Evolutionary conservation across 92 coral and sea anemone species (phyloP).

Genomic region (Umimayanthus kanabou): DNA sequence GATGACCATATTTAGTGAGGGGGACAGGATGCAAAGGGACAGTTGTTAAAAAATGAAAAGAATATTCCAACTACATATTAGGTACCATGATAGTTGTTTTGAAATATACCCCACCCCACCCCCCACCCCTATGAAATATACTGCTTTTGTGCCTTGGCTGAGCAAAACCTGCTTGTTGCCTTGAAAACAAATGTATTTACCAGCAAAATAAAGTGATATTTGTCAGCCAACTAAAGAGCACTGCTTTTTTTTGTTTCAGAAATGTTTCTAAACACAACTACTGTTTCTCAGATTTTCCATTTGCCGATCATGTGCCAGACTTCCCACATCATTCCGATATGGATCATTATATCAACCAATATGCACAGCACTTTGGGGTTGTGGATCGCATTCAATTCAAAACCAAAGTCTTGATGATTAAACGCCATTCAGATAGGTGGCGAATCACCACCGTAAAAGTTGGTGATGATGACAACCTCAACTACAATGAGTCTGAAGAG

Average conservation of each 20-base stretch:
- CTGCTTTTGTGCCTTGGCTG: no score
- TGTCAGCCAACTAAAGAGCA: neutral
- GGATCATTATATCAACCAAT: slow-evolving; percentile 63
- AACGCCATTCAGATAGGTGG: slow-evolving; percentile 54
- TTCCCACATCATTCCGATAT: slow-evolving; percentile 76
- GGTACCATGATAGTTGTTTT: no score
- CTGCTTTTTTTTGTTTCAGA: slow-evolving; percentile 43
- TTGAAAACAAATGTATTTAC: neutral
- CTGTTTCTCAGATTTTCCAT: slow-evolving; percentile 83
- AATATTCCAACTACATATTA: no score
- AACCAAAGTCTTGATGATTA: slow-evolving; percentile 59
- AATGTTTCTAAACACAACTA: slow-evolving; percentile 83
- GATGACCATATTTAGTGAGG: no score
- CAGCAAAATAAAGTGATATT: no score
- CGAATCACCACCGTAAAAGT: slow-evolving; percentile 54
- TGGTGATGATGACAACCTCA: slow-evolving; percentile 37
- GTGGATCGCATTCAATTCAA: slow-evolving; percentile 58
- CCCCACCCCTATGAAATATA: no score
- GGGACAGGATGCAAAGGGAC: no score
- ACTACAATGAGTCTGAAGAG: neutral
- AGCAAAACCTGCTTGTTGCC: neutral
- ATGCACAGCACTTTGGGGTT: slow-evolving; percentile 70
- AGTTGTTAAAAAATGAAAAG: no score
- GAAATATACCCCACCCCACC: no score
- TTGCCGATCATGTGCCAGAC: slow-evolving; percentile 73